These are phyloP conservation scores for Zygothrica quintamaculata DNA, from an alignment of 2,888 invertebrate genomes.

Conservation along the genomic window DNA sequence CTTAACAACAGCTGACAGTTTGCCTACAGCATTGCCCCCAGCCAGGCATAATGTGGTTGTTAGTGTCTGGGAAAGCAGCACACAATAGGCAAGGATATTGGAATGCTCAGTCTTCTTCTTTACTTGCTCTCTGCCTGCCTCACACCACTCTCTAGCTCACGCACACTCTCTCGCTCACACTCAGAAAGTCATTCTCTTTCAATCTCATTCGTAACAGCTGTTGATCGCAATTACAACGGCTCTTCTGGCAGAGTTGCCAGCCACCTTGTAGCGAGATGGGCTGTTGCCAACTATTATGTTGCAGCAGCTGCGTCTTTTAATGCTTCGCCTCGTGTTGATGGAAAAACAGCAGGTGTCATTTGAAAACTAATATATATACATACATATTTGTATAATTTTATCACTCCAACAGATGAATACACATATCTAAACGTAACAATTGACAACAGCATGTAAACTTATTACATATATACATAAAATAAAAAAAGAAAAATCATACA, in stretches of 20 bases:
- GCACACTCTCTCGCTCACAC: not conserved
- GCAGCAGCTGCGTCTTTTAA: slow-evolving; percentile 47
- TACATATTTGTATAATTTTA: slow-evolving; percentile 1
- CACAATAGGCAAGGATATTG: not conserved
- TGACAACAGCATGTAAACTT: slow-evolving; percentile 30
- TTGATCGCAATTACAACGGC: slow-evolving; percentile 54
- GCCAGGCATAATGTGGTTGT: slow-evolving; percentile 19
- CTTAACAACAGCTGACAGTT: slow-evolving; percentile 46
- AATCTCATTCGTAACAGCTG: slow-evolving; percentile 43
- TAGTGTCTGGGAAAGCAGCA: not conserved
- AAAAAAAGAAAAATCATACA: not conserved
- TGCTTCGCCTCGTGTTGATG: slow-evolving; percentile 51
- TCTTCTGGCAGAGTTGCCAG: slow-evolving; percentile 38
- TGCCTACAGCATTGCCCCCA: slow-evolving; percentile 46
- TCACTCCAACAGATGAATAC: slow-evolving; percentile 21
- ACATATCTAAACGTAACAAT: slow-evolving; percentile 29
- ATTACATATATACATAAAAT: slow-evolving; percentile 6
- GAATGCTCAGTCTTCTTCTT: slow-evolving; percentile 4
- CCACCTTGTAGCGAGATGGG: slow-evolving; percentile 14
- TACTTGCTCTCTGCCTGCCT: not conserved
- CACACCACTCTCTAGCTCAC: slow-evolving; percentile 6
- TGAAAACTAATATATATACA: slow-evolving; percentile 47
- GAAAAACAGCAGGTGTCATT: slow-evolving; percentile 75
- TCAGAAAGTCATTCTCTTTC: no score
- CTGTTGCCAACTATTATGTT: slow-evolving; percentile 33